Conservation (phyloP, 2,113 vertebrate species). For the Penelope pileata region DNA sequence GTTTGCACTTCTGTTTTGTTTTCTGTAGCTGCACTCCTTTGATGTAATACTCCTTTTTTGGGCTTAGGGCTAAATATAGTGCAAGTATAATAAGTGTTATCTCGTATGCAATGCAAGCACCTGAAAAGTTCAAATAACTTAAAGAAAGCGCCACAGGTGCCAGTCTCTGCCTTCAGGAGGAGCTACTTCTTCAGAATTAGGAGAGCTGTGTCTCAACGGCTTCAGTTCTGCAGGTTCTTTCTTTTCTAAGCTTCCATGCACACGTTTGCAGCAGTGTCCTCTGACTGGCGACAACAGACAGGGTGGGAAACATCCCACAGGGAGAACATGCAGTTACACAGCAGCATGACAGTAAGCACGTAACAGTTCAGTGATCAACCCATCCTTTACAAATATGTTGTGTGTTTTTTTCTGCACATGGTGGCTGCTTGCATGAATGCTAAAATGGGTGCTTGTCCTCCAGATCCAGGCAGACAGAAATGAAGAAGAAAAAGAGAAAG, state of each 20-base stretch:
- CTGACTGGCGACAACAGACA: background rate
- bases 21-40: background rate
- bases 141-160: background rate
- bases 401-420: background rate
- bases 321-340: background rate
- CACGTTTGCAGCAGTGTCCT: background rate
- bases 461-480: constrained; percentile 18
- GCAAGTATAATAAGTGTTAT: background rate
- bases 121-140: background rate
- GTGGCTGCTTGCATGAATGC: background rate
- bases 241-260: background rate
- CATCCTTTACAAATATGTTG: background rate
- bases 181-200: constrained; percentile 25
- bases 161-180: constrained; percentile 21
- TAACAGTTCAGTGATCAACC: background rate
- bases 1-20: background rate
- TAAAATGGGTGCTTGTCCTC: background rate
- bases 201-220: background rate
- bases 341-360: background rate
- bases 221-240: background rate
- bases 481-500: constrained; percentile 32
- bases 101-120: background rate
- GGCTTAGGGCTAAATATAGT: background rate
- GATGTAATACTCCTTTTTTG: background rate
- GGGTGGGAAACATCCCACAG: background rate